phyloP scores from a whole-genome alignment of 1,140 invertebrate genomes.

The Brachionus rotundiformis region DNA sequence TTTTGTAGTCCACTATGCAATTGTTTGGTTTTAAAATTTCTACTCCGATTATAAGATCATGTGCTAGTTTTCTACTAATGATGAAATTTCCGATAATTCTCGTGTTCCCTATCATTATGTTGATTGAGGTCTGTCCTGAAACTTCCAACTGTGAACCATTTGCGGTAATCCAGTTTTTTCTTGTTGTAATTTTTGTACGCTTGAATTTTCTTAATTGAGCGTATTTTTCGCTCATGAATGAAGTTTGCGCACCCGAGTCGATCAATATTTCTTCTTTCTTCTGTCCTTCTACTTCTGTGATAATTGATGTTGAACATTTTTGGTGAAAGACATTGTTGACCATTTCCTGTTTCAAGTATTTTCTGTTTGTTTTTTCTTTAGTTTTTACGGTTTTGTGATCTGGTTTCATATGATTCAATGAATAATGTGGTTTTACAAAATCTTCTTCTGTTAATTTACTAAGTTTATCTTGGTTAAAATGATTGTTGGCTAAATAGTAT shows the following conservation, averaged over 20 bases:
- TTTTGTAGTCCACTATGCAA: neutral
- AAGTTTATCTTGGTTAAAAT: neutral
- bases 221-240: conserved; percentile 22
- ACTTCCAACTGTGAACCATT: neutral
- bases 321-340: neutral
- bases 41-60: neutral
- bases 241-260: conserved; percentile 9
- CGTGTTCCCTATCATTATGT: neutral
- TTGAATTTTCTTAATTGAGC: neutral
- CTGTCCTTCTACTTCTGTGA: neutral
- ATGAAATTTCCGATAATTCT: neutral
- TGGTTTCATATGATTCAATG: neutral
- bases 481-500: neutral
- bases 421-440: neutral
- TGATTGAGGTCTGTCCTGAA: neutral
- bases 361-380: neutral
- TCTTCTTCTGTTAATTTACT: conserved; percentile 13
- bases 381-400: neutral
- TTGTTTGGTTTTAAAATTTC: conserved; percentile 5
- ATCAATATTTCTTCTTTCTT: neutral
- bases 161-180: conserved; percentile 31
- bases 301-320: neutral
- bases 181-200: neutral
- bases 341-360: neutral
- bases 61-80: neutral